Percentiles rank a stretch among this genome's conserved stretches.
phyloP scores from a whole-genome alignment of 2,888 invertebrate species.

The Hydropsyche betteni region DNA sequence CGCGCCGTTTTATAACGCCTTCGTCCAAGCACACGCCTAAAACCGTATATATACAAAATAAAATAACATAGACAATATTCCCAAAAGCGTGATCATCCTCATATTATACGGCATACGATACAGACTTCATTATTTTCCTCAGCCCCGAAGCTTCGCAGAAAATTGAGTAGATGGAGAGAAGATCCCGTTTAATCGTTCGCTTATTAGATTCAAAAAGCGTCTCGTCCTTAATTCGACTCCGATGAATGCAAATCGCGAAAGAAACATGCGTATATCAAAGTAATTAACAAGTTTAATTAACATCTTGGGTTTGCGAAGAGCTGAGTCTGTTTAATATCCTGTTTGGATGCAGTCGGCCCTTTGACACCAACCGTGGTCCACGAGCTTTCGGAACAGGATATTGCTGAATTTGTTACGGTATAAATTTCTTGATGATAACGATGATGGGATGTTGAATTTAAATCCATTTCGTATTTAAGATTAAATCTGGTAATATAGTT shows the following conservation, averaged over 20 bases:
- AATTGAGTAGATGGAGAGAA: slow-evolving; percentile 35
- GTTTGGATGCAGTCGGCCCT: neutral
- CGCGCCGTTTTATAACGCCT: neutral
- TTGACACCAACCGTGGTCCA: neutral
- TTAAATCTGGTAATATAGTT: too few relatives aligned
- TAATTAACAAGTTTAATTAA: slow-evolving; percentile 49
- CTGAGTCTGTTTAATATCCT: too few relatives aligned
- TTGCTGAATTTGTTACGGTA: slow-evolving; percentile 13
- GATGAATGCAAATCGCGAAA: slow-evolving; percentile 7
- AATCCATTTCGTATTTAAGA: too few relatives aligned
- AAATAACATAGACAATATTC: neutral
- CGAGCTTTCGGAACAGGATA: neutral
- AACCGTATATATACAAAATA: neutral
- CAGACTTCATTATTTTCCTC: slow-evolving; percentile 25
- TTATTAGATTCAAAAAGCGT: slow-evolving; percentile 45
- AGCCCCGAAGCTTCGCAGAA: slow-evolving; percentile 10
- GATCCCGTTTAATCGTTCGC: slow-evolving; percentile 49
- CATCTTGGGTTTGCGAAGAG: slow-evolving; percentile 11
- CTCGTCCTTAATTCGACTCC: slow-evolving; percentile 13
- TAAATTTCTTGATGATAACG: too few relatives aligned
- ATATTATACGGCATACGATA: slow-evolving; percentile 2
- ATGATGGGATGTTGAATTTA: too few relatives aligned
- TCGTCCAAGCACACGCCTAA: neutral
- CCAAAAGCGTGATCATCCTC: slow-evolving; percentile 5
- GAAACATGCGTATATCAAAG: slow-evolving; percentile 35